Evolutionary conservation across 2,113 vertebrate species (phyloP).

Genomic region (Leiothrix lutea): DNA sequence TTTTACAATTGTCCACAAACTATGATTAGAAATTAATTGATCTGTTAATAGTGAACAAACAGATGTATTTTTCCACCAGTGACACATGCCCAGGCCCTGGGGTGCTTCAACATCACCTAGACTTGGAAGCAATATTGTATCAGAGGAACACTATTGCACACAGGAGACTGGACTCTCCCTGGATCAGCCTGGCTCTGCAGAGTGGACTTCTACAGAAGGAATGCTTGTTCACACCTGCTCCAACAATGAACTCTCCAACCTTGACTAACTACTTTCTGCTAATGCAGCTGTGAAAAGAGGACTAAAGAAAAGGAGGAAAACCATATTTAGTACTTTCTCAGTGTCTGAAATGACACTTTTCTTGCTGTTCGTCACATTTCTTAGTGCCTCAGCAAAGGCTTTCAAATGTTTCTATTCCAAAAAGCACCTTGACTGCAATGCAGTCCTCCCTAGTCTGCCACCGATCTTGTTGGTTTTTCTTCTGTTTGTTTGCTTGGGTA

Average conservation of each 20-base stretch:
- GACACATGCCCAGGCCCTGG: not conserved
- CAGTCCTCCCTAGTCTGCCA: not conserved
- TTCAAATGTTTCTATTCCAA: not conserved
- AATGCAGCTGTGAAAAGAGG: not conserved
- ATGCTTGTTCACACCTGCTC: not conserved
- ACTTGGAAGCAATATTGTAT: not conserved
- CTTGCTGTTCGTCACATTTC: not conserved
- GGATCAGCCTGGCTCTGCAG: not conserved
- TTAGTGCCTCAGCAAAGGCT: not conserved
- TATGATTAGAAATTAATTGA: not conserved
- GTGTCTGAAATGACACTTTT: not conserved
- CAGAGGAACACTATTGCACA: not conserved
- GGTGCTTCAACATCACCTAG: not conserved
- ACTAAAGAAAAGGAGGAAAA: not conserved
- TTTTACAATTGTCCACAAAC: not conserved
- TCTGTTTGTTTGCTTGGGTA: not conserved
- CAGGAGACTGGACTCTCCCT: not conserved
- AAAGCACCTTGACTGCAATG: not conserved
- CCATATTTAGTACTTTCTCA: rapidly evolving
- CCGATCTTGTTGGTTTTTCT: not conserved
- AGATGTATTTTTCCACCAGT: not conserved
- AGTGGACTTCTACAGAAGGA: not conserved
- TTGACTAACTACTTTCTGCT: not conserved
- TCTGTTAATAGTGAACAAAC: not conserved
- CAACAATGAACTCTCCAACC: not conserved